These are phyloP conservation scores for Halcyon senegalensis DNA, from an alignment of 2,113 vertebrate genomes.

Conservation along the genomic window DNA sequence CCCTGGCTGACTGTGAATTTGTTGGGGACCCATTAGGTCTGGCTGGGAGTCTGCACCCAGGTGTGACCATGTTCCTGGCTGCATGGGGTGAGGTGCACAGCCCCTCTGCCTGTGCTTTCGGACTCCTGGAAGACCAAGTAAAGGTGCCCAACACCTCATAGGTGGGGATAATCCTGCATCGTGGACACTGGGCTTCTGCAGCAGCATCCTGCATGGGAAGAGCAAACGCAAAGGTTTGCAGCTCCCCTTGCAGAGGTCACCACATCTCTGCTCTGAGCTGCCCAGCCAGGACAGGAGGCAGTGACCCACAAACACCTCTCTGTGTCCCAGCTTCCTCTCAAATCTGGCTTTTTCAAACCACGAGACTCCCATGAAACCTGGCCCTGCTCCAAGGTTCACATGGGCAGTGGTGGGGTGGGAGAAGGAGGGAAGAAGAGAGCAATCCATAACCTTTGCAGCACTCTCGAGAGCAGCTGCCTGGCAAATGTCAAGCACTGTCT, in stretches of 20 bases:
- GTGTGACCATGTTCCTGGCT: neutral
- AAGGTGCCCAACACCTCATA: fast-evolving
- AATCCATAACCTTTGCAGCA: slow-evolving; percentile 64
- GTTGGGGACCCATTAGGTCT: fast-evolving
- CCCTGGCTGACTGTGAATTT: neutral
- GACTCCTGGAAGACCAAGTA: neutral
- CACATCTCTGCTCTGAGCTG: neutral
- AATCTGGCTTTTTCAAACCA: slow-evolving; percentile 9
- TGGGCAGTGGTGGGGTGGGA: neutral
- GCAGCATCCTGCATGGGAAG: neutral
- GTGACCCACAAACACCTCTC: neutral
- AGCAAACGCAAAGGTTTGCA: neutral
- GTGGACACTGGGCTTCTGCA: fast-evolving
- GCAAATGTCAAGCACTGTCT: slow-evolving; percentile 70
- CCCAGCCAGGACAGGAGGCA: neutral
- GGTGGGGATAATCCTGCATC: neutral
- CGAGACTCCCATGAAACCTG: neutral
- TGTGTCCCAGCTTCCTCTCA: neutral
- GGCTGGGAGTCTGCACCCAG: neutral
- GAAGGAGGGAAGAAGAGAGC: slow-evolving; percentile 31
- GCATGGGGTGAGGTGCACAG: neutral
- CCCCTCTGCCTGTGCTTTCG: neutral
- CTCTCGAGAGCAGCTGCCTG: slow-evolving; percentile 71
- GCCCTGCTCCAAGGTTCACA: slow-evolving; percentile 33
- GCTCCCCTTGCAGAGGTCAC: neutral